Conservation (phyloP, 2,888 invertebrate species). For the Hypomecis punctinalis region DNA sequence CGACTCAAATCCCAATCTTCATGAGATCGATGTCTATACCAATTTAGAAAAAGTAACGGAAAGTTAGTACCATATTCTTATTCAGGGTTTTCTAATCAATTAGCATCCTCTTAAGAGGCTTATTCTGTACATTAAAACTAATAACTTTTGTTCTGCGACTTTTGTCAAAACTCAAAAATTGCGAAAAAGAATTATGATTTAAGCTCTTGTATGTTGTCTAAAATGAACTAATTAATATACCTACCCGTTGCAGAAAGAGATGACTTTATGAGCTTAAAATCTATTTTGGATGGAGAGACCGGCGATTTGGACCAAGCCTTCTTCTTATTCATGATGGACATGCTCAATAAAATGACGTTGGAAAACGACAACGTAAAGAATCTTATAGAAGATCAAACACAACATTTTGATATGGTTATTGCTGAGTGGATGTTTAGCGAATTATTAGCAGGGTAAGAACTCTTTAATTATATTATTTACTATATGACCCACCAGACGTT, state of each 20-base stretch:
- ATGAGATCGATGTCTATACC: slow-evolving; percentile 52
- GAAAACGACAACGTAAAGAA: slow-evolving; percentile 43
- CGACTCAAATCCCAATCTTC: slow-evolving; percentile 48
- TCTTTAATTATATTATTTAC: neutral
- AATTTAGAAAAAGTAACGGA: slow-evolving; percentile 37
- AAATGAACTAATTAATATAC: neutral
- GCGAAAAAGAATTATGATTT: no score
- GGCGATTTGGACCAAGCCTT: slow-evolving; percentile 13
- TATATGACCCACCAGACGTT: no score
- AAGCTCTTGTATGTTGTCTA: neutral
- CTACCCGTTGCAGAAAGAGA: slow-evolving; percentile 20
- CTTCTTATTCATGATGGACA: slow-evolving; percentile 31
- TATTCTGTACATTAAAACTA: no score
- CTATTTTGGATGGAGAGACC: slow-evolving; percentile 39
- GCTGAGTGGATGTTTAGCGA: slow-evolving; percentile 57
- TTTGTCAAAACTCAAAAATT: no score
- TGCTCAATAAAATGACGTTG: slow-evolving; percentile 35
- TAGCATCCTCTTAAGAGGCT: no score
- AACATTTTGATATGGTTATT: slow-evolving; percentile 55
- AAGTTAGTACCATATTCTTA: slow-evolving; percentile 18
- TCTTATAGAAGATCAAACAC: slow-evolving; percentile 49
- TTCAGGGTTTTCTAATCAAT: neutral
- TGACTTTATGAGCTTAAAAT: slow-evolving; percentile 32
- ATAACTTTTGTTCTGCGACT: no score
- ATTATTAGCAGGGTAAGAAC: slow-evolving; percentile 48